Base-by-base conservation (phyloP, 23 tunicate genomes). In the Styela plicata region DNA sequence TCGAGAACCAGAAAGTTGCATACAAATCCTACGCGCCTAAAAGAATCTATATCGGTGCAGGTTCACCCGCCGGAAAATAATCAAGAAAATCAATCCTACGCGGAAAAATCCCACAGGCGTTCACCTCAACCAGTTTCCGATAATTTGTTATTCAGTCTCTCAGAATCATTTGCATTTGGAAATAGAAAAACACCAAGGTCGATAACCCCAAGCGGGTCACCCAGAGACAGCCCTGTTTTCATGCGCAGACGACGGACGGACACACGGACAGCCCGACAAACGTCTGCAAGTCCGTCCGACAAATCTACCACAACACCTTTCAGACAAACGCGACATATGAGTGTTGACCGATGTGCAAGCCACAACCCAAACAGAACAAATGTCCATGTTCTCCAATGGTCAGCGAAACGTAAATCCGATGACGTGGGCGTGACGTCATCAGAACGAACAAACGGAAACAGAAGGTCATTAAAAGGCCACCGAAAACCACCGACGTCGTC, bases 81-180 rank as follows among this genome's bases (percentile, higher is more conserved):
- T 17, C 27, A 68, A 13, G 36, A 71, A 71, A 71, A 33, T 1
- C 62, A 53, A 30, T 24, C 29, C 13, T 3, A 24, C 65, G 24
- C 27, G 30, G 35, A 76, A 3, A 34, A 36, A 24, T 33, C 63
- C 16, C 78, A 63, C 5, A 74, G 44, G 27, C 17, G 63, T 2
- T 64, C 69, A 26, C 21, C 44, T 57, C 36, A 64, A 64, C 52
- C 71, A 1, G 34, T 83, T 22, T 57, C 80, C 21, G 87, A 83
- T 27, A 69, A 74, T 24, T 26, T 64, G 24, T 30, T 83, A 61
- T 74, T 74, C 25, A 74, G 44, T 28, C 44, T 83, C 2, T 83
- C 87, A 21, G 87, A 83, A 36, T 83, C 87, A 16, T 64, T 83
- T 24, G 87, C 87, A 24, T 83, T 83, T 44, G 87, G 87, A 30